A percentile compares a stretch with the other conserved stretches of the same genome.
phyloP scores from a whole-genome alignment of 2,797 vertebrate genomes.

The Chelon auratus region DNA sequence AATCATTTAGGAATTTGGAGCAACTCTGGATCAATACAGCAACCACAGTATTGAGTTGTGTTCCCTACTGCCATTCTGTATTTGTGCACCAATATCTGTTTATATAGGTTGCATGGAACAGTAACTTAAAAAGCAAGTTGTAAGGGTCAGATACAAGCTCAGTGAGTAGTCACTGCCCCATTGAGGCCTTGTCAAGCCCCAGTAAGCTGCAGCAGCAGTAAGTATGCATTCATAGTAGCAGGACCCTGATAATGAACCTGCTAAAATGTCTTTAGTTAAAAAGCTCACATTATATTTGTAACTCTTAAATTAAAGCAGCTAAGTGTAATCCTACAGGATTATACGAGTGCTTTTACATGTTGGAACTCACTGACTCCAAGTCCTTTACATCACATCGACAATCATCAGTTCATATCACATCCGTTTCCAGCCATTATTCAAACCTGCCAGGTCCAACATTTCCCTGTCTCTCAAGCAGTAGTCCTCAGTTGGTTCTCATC shows the following conservation, averaged over 20 bases:
- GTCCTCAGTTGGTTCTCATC: not conserved
- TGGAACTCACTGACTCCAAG: not conserved
- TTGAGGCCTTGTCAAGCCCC: not conserved
- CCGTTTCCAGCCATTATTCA: not conserved
- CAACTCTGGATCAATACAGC: constrained; percentile 36
- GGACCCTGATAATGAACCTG: not conserved
- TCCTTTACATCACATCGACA: not conserved
- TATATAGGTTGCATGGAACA: no score
- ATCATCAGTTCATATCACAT: not conserved
- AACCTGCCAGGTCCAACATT: not conserved
- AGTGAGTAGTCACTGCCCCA: not conserved
- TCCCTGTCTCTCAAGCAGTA: not conserved
- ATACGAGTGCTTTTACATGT: not conserved
- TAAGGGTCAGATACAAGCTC: no score
- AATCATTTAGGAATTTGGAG: constrained; percentile 46
- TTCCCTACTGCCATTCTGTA: constrained; percentile 12
- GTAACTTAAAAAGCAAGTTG: no score
- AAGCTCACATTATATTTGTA: not conserved
- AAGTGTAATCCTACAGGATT: constrained; percentile 1
- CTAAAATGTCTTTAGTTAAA: not conserved
- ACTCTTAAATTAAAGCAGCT: constrained; percentile 12
- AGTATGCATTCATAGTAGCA: not conserved
- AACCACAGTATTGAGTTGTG: constrained; percentile 11
- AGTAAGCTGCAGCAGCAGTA: not conserved
- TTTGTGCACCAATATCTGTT: not conserved